Evolutionary conservation across 2,113 vertebrate species (phyloP).

Genomic region (Bufo bufo): DNA sequence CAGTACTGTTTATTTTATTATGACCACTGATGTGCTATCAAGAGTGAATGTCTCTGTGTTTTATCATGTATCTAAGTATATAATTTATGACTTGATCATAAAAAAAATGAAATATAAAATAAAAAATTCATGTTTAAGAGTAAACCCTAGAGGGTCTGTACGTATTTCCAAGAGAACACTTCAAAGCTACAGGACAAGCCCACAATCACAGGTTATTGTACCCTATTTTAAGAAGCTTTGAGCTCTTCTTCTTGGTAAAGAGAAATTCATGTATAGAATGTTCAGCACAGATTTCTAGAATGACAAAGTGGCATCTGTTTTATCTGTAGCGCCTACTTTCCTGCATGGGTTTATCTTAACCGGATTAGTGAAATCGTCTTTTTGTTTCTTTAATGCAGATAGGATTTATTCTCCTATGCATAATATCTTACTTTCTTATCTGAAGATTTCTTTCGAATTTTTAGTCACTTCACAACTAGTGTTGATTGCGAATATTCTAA

Average conservation of each 20-base stretch:
- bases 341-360: slow-evolving; percentile 14
- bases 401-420: background rate
- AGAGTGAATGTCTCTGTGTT: background rate
- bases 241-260: background rate
- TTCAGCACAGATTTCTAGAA: background rate
- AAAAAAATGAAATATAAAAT: background rate
- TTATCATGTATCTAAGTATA: background rate
- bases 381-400: background rate
- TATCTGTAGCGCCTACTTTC: background rate
- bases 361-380: slow-evolving; percentile 9
- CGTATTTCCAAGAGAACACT: background rate
- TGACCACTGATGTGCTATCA: background rate
- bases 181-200: background rate
- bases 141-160: background rate
- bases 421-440: background rate
- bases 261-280: background rate
- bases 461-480: too few relatives aligned
- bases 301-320: background rate
- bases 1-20: background rate
- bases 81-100: background rate
- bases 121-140: slow-evolving; percentile 27
- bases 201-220: slow-evolving; percentile 19
- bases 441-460: background rate
- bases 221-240: slow-evolving; percentile 1
- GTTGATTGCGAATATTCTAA: too few relatives aligned